phyloP scores from a whole-genome alignment of 2,113 vertebrate species.

The Puntigrus tetrazona region DNA sequence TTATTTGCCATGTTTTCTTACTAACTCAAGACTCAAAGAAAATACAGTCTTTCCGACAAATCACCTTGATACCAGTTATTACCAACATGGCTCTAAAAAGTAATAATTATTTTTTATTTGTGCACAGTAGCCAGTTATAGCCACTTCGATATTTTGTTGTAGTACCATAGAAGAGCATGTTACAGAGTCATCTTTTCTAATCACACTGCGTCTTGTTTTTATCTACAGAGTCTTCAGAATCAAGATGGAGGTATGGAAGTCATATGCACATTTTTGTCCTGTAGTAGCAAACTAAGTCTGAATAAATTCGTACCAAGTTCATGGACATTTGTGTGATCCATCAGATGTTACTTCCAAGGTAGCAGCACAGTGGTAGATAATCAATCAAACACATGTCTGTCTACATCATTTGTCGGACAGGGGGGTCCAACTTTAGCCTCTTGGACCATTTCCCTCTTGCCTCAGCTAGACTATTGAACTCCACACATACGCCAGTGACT shows the following conservation, averaged over 20 bases:
- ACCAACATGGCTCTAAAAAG: too few species aligned
- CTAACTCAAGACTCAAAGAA: too few species aligned
- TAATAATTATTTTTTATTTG: too few species aligned
- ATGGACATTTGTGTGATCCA: background rate
- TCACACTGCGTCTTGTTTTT: slow-evolving; percentile 53
- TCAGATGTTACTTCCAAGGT: background rate
- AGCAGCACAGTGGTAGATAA: slow-evolving; percentile 14
- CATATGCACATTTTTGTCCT: background rate
- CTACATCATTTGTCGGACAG: slow-evolving; percentile 7
- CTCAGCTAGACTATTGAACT: slow-evolving; percentile 87
- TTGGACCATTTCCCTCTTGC: slow-evolving; percentile 75
- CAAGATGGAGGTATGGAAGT: slow-evolving; percentile 85
- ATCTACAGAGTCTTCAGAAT: slow-evolving; percentile 85
- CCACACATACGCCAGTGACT: slow-evolving; percentile 72
- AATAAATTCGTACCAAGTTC: background rate
- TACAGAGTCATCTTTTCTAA: background rate
- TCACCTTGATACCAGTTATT: too few species aligned
- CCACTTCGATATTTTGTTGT: too few species aligned
- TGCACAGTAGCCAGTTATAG: too few species aligned
- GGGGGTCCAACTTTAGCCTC: slow-evolving; percentile 60
- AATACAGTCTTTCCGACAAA: too few species aligned
- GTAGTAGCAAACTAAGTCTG: background rate
- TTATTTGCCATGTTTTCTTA: too few species aligned
- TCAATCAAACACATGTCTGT: slow-evolving; percentile 34
- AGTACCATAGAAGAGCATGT: too few species aligned